Evolutionary conservation across 2,888 invertebrate genomes (phyloP).

Genomic region (Physocephala rufipes): DNA sequence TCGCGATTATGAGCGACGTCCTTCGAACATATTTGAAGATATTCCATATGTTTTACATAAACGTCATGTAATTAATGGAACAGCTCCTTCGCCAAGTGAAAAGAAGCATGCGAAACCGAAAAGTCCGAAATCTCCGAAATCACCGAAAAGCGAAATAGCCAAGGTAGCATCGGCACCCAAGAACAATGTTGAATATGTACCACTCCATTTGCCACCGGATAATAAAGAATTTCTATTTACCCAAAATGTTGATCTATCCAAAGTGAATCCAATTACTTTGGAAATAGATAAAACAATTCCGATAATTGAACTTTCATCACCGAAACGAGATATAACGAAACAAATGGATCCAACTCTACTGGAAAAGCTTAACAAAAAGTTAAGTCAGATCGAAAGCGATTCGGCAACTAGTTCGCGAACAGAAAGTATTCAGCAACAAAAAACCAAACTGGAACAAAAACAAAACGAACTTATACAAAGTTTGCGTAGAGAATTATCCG

Average conservation of each 20-base stretch:
- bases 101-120: slow-evolving; percentile 70
- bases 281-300: slow-evolving; percentile 74
- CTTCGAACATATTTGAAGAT: slow-evolving; percentile 70
- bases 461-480: slow-evolving; percentile 68
- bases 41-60: slow-evolving; percentile 88
- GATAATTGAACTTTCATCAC: slow-evolving; percentile 72
- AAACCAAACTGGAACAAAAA: slow-evolving; percentile 68
- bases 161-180: slow-evolving; percentile 48
- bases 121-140: slow-evolving; percentile 72
- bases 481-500: slow-evolving; percentile 72
- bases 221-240: slow-evolving; percentile 75
- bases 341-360: slow-evolving; percentile 74
- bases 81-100: slow-evolving; percentile 71
- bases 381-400: slow-evolving; percentile 81
- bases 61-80: slow-evolving; percentile 86
- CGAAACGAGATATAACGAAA: slow-evolving; percentile 77
- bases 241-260: slow-evolving; percentile 79
- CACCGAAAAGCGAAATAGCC: slow-evolving; percentile 67
- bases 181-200: slow-evolving; percentile 65
- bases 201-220: slow-evolving; percentile 66
- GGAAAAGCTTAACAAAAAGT: slow-evolving; percentile 76
- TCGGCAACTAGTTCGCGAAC: slow-evolving; percentile 79
- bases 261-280: slow-evolving; percentile 76
- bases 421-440: slow-evolving; percentile 73
- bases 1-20: slow-evolving; percentile 72